Base-by-base conservation (phyloP, 2,113 vertebrate species). In the Gnathonemus echidnorhynchus region DNA sequence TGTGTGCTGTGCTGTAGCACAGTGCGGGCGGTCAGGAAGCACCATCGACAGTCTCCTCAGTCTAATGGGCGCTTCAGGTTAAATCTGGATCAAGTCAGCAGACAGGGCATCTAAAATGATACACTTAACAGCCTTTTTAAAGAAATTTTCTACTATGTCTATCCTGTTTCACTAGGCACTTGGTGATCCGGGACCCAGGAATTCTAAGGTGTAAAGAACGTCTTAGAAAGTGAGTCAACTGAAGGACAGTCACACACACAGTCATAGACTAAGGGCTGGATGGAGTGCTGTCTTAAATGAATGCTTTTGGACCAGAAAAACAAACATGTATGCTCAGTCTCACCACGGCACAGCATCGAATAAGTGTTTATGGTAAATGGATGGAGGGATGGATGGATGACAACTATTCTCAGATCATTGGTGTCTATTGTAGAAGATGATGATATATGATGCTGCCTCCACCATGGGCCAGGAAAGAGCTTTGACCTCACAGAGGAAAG, bases 401-500 rank as follows among this genome's bases (percentile, higher is more conserved):
- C 31, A 1, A 42, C 13, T 42, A 80, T 80, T 42, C 35, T 42
- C 31, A 80, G 74, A 2, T 80, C 62, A 42, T 80, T 42, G 35
- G 35, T 17, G 62, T 74, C 45, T 31, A 46, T 39, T 53, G 49
- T 39, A 70, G 19, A 42, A 27, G n/a, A n/a, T n/a, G 27, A 39
- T 39, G n/a, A 66, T 24, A 31, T 8, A 11, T 31, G 31, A 21
- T 70, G 11, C 42, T 9, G 46, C 27, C 42, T 88, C 88, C 45
- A 21, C 24, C 21, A 49, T 39, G 45, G 56, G 62, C 88, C 46
- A n/a, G 11, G 58, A 50, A 24, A 45, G n/a, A 49, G 88, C 88
- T 31, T 19, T 74, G 88, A 88, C 88, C 88, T 74, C 58, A 27
- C 62, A 74, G 9, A 74, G 58, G 62, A 45, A 48, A 88, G 88